Conservation (phyloP, 1,140 invertebrate genomes). For the Drosophila malerkotliana region DNA sequence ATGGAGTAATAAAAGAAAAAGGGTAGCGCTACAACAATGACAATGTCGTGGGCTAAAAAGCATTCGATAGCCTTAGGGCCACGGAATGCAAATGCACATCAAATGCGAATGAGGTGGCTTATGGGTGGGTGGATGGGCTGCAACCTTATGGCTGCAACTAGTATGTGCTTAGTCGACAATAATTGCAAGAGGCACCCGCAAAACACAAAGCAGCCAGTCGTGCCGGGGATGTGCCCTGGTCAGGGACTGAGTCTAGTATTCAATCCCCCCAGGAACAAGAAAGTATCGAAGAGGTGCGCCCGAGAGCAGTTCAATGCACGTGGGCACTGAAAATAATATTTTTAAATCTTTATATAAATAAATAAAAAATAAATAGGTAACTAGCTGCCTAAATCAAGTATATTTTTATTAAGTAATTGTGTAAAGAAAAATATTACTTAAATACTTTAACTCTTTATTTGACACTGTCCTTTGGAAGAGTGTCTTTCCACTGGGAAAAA, state of each 20-base stretch:
- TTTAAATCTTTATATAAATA: not conserved
- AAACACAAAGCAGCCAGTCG: constrained; percentile 23
- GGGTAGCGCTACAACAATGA: constrained; percentile 64
- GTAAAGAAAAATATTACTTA: not conserved
- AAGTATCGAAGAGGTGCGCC: constrained; percentile 63
- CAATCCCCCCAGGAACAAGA: constrained; percentile 20
- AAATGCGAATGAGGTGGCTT: constrained; percentile 28
- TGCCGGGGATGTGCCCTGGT: constrained; percentile 19
- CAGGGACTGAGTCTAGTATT: constrained; percentile 36
- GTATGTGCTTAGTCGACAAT: constrained; percentile 32
- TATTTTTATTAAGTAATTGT: too few relatives aligned
- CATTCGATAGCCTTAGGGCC: constrained; percentile 69
- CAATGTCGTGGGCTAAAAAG: constrained; percentile 63
- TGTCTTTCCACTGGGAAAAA: not conserved
- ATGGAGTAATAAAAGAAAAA: constrained; percentile 31
- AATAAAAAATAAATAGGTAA: not conserved
- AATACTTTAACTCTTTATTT: not conserved
- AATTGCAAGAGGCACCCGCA: constrained; percentile 56
- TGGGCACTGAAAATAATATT: constrained; percentile 4
- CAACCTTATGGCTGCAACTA: not conserved
- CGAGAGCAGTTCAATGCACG: constrained; percentile 70
- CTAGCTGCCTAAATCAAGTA: too few relatives aligned
- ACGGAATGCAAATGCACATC: constrained; percentile 65
- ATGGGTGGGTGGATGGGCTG: constrained; percentile 2
- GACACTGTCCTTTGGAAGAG: not conserved